Evolutionary conservation across 2,113 vertebrate genomes (phyloP).

Genomic region (Athene cunicularia): DNA sequence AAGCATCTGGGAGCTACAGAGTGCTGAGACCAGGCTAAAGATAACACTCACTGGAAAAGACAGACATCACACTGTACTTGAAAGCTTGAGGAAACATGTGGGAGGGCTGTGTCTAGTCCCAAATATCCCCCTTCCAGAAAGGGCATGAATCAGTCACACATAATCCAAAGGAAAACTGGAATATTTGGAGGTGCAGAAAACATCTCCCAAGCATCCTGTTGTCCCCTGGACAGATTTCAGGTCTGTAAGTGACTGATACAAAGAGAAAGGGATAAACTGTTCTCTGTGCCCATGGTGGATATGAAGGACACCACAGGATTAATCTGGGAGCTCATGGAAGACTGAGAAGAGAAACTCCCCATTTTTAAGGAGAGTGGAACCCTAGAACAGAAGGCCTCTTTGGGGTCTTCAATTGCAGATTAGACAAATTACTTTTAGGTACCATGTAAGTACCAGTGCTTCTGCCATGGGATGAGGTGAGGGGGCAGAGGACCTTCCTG

Average conservation of each 20-base stretch:
- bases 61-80: background rate
- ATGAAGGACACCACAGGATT: background rate
- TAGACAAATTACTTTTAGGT: background rate
- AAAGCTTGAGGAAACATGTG: background rate
- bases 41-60: background rate
- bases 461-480: background rate
- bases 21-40: background rate
- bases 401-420: background rate
- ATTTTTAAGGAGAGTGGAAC: background rate
- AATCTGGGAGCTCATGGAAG: background rate
- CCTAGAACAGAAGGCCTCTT: background rate
- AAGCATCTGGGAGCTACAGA: background rate
- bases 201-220: background rate
- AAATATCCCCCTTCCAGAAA: background rate
- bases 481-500: background rate
- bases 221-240: background rate
- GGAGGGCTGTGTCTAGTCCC: background rate
- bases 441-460: background rate
- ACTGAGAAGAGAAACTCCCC: background rate
- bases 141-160: background rate
- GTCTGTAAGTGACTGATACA: background rate
- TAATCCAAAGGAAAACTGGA: background rate
- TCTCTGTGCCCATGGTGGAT: background rate
- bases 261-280: background rate
- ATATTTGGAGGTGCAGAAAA: background rate